Conservation (phyloP, 2,113 vertebrate species). For the Cottus gobio region DNA sequence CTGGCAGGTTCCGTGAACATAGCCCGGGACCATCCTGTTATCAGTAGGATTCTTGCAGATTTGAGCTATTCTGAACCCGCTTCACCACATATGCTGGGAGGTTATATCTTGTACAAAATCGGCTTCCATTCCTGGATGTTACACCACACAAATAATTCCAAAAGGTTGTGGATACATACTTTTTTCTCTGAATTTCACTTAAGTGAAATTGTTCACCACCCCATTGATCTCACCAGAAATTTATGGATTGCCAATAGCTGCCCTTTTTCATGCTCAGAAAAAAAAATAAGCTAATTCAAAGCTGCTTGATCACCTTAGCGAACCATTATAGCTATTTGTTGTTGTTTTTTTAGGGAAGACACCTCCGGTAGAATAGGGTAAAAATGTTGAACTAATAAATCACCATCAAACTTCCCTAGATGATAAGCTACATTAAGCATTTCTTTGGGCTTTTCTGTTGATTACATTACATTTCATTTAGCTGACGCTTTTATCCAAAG, state of each 20-base stretch:
- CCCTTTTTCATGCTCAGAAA: neutral
- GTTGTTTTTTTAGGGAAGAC: constrained; percentile 3
- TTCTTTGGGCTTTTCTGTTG: neutral
- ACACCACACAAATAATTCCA: constrained; percentile 10
- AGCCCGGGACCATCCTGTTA: constrained; percentile 30
- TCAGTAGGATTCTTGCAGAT: constrained; percentile 58
- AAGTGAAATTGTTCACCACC: neutral
- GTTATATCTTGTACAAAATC: constrained; percentile 46
- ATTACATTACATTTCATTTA: too few relatives aligned
- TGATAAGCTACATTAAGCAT: neutral
- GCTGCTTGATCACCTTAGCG: neutral
- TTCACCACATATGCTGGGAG: constrained; percentile 13
- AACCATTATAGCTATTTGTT: neutral
- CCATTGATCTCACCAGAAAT: neutral
- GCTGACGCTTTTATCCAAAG: too few relatives aligned
- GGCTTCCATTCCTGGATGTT: constrained; percentile 28
- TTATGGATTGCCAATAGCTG: neutral
- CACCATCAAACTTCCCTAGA: neutral
- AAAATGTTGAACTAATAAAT: neutral
- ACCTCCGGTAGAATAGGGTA: too few relatives aligned
- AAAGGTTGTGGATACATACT: constrained; percentile 45
- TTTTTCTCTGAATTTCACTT: neutral
- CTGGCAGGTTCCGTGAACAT: constrained; percentile 52
- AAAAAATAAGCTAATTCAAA: neutral
- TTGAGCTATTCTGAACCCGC: constrained; percentile 38